phyloP scores from a whole-genome alignment of 1,140 invertebrate genomes.

The Zaprionus ornatus region DNA sequence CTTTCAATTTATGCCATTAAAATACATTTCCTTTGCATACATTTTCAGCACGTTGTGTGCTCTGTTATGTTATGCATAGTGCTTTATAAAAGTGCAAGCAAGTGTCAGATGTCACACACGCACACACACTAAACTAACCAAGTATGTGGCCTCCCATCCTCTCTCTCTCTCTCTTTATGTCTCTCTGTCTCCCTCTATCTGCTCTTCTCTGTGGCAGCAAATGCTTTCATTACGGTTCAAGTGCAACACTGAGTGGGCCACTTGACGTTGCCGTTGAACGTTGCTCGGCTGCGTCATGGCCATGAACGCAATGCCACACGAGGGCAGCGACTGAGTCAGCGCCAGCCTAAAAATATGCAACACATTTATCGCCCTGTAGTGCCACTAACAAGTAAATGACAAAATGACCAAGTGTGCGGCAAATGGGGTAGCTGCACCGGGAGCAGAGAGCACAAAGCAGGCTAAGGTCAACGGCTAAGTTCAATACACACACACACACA shows the following conservation, averaged over 20 bases:
- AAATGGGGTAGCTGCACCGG: not conserved
- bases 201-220: slow-evolving; percentile 62
- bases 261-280: slow-evolving; percentile 64
- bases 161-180: not conserved
- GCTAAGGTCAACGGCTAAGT: slow-evolving; percentile 74
- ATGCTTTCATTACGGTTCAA: slow-evolving; percentile 79
- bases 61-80: not conserved
- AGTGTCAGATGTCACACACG: slow-evolving; percentile 60
- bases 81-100: slow-evolving; percentile 58
- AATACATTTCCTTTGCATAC: not conserved
- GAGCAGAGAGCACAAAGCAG: slow-evolving; percentile 47
- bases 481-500: slow-evolving; percentile 57
- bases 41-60: not conserved
- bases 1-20: not conserved
- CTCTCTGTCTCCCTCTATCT: not conserved
- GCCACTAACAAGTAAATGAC: slow-evolving; percentile 48
- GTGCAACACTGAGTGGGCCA: slow-evolving; percentile 76
- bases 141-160: slow-evolving; percentile 25
- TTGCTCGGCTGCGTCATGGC: slow-evolving; percentile 30
- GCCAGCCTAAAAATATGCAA: slow-evolving; percentile 69
- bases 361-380: slow-evolving; percentile 34
- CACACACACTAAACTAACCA: slow-evolving; percentile 56
- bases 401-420: slow-evolving; percentile 61
- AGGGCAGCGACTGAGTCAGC: not conserved
- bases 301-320: slow-evolving; percentile 50